Evolutionary conservation across 1,140 invertebrate genomes (phyloP).

Genomic region (Adoxophyes honmai): DNA sequence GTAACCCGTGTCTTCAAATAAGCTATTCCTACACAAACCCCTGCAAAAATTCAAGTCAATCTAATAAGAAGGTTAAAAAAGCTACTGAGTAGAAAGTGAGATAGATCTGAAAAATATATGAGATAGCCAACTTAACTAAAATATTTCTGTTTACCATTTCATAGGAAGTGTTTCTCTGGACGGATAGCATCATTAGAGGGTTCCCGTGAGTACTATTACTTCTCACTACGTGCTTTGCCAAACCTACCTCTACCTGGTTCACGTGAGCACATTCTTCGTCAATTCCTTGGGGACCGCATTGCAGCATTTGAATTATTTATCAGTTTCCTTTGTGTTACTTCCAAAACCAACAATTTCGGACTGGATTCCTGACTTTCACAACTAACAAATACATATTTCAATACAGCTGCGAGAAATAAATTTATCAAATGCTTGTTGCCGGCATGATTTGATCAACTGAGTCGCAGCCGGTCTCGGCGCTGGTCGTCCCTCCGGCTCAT

Average conservation of each 20-base stretch:
- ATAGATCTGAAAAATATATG: background rate
- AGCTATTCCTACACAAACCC: too few relatives aligned
- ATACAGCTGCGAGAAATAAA: background rate
- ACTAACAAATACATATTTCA: conserved; percentile 15
- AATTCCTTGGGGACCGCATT: conserved; percentile 59
- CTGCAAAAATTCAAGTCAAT: too few relatives aligned
- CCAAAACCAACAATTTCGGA: conserved; percentile 54
- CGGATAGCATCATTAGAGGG: conserved; percentile 13
- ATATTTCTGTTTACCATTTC: conserved; percentile 11
- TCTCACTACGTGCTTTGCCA: conserved; percentile 23
- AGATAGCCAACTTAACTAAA: conserved; percentile 5
- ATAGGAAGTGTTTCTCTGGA: conserved; percentile 2
- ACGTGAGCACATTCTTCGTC: conserved; percentile 44
- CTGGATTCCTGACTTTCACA: conserved; percentile 37
- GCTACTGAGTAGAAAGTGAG: too few relatives aligned
- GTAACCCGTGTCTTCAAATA: too few relatives aligned
- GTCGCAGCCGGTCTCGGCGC: too few relatives aligned
- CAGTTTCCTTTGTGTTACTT: conserved; percentile 60
- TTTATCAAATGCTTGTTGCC: background rate
- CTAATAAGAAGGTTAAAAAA: too few relatives aligned
- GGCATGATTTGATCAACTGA: background rate
- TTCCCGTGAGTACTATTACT: conserved; percentile 30
- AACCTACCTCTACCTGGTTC: conserved; percentile 21
- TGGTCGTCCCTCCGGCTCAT: background rate
- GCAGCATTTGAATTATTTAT: conserved; percentile 72